Conservation (phyloP, 2,888 invertebrate species). For the Meiosimyza platycephala region DNA sequence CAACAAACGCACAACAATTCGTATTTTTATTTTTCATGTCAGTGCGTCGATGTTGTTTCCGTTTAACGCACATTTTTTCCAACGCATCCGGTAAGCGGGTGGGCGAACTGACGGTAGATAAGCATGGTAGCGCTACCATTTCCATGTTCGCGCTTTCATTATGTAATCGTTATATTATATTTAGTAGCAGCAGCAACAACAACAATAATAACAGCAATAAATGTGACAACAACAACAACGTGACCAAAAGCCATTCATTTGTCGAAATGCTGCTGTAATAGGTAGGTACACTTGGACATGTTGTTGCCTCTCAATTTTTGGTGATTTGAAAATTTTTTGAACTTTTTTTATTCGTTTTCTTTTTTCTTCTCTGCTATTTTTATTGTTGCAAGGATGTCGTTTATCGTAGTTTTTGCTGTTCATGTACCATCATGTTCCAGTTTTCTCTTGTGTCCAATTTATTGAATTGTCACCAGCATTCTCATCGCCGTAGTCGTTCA, state of each 20-base stretch:
- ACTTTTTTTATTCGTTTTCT: slow-evolving; percentile 4
- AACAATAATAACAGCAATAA: background rate
- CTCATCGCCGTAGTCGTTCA: no score
- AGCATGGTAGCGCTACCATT: no score
- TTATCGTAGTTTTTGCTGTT: no score
- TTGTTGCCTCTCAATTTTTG: slow-evolving; percentile 3
- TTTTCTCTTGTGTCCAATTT: slow-evolving; percentile 25
- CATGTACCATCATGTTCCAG: slow-evolving; percentile 8
- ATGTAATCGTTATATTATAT: background rate
- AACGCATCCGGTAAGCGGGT: slow-evolving; percentile 21
- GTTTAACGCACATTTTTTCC: slow-evolving; percentile 2
- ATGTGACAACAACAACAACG: background rate
- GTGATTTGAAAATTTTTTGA: slow-evolving; percentile 8
- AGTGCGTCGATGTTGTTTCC: slow-evolving; percentile 13
- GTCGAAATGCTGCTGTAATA: background rate
- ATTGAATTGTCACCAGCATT: background rate
- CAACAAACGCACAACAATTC: background rate
- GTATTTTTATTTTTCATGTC: no score
- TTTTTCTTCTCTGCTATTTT: background rate
- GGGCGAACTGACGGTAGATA: background rate
- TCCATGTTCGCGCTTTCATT: background rate
- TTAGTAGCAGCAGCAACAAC: background rate
- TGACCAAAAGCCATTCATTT: no score
- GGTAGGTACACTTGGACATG: background rate
- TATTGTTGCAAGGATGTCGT: no score